Conservation (phyloP, 2,888 invertebrate species). For the Tanytarsus gracilentus region DNA sequence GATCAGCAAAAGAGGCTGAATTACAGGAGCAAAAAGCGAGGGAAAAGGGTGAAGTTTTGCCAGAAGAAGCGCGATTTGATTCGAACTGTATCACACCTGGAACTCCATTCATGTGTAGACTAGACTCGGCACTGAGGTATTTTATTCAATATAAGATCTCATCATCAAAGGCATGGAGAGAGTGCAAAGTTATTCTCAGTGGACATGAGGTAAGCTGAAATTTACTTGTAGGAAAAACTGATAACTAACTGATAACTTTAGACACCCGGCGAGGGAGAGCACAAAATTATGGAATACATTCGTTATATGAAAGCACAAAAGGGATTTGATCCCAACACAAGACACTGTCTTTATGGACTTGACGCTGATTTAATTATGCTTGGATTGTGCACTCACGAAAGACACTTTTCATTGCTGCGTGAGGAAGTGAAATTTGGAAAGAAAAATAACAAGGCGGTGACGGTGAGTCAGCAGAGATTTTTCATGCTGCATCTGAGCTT, state of each 20-base stretch:
- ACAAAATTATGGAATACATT: conserved; percentile 98
- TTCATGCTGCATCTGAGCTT: conserved; percentile 86
- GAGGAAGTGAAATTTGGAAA: conserved; percentile 83
- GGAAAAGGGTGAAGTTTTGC: conserved; percentile 68
- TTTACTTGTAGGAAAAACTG: conserved; percentile 32
- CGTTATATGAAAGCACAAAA: conserved; percentile 74
- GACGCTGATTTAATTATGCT: conserved; percentile 98
- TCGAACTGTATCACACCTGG: conserved; percentile 98
- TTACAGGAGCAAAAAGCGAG: conserved; percentile 63
- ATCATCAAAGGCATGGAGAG: conserved; percentile 78
- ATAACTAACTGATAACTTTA: conserved; percentile 46
- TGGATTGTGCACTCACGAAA: conserved; percentile 90
- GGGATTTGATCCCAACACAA: conserved; percentile 79
- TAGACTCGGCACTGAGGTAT: conserved; percentile 77
- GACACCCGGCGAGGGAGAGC: conserved; percentile 96
- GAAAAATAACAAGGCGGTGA: conserved; percentile 55
- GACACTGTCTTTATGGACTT: conserved; percentile 93
- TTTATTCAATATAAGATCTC: conserved; percentile 79
- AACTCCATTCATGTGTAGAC: conserved; percentile 81
- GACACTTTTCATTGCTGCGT: conserved; percentile 85
- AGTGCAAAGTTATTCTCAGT: conserved; percentile 76
- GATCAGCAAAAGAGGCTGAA: conserved; percentile 83
- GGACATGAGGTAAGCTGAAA: conserved; percentile 71
- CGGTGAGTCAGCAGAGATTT: conserved; percentile 86
- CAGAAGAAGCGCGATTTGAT: conserved; percentile 77